A percentile compares a stretch with the other conserved stretches of the same genome.
phyloP scores from a whole-genome alignment of 2,113 vertebrate genomes.

The Prinia subflava region DNA sequence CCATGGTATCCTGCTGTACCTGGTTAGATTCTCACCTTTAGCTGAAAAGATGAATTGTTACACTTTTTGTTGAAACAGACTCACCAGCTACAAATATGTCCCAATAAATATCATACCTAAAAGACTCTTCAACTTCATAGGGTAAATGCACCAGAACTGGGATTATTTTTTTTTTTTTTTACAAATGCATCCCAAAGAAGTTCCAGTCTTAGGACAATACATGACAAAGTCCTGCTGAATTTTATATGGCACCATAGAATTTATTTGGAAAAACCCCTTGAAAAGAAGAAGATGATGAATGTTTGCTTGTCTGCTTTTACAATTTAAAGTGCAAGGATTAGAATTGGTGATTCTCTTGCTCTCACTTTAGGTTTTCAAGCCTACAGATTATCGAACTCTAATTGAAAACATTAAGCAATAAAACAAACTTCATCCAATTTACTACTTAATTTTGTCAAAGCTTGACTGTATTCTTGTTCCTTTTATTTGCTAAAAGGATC shows the following conservation, averaged over 20 bases:
- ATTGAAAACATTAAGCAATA: background rate
- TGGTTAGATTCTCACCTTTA: background rate
- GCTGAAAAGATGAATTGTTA: background rate
- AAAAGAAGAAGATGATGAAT: background rate
- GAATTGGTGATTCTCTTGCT: background rate
- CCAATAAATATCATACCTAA: background rate
- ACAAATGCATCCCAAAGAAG: background rate
- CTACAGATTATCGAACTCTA: background rate
- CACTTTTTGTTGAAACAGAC: background rate
- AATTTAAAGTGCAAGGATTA: background rate
- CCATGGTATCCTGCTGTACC: background rate
- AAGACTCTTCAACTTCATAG: background rate
- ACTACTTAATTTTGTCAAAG: background rate
- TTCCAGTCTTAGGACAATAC: background rate
- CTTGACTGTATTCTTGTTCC: background rate
- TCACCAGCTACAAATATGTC: background rate
- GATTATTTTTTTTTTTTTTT: background rate
- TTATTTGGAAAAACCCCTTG: background rate
- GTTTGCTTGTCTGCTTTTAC: background rate
- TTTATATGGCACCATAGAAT: background rate
- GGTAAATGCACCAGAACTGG: background rate
- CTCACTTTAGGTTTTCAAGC: background rate
- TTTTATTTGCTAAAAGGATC: background rate
- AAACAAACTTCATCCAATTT: background rate
- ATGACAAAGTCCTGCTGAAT: background rate